Conservation (phyloP, 2,797 vertebrate genomes). For the Pachyuromys duprasi region DNA sequence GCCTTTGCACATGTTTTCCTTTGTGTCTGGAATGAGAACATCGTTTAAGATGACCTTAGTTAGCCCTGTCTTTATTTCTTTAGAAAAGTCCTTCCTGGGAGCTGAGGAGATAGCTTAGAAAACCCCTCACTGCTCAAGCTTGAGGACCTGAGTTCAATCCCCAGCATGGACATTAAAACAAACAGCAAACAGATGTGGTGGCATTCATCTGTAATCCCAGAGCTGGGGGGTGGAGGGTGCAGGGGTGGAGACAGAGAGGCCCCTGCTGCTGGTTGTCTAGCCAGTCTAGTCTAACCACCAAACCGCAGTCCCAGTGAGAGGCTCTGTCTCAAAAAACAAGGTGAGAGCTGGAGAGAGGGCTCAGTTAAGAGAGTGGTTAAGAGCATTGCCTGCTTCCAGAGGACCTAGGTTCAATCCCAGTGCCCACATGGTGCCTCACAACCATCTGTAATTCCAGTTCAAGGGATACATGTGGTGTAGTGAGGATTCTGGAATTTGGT, state of each 20-base stretch:
- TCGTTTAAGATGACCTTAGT: conserved; percentile 5
- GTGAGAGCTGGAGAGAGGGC: background rate
- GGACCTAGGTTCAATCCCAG: background rate
- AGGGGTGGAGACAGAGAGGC: no score
- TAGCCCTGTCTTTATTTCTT: background rate
- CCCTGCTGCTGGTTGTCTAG: background rate
- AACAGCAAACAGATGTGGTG: background rate
- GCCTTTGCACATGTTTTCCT: background rate
- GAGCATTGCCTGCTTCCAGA: background rate
- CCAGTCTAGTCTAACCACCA: background rate
- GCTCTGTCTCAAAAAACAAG: background rate
- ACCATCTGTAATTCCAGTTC: background rate
- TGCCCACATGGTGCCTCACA: background rate
- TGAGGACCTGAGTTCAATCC: background rate
- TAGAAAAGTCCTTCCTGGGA: background rate
- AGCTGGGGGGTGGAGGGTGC: no score
- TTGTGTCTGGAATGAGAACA: background rate
- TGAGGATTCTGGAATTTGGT: no score
- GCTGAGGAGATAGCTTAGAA: background rate
- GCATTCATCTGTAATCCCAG: background rate
- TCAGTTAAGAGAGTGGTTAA: background rate
- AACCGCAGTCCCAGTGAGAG: background rate
- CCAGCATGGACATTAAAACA: background rate
- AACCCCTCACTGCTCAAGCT: background rate
- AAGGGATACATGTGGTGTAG: no score